These are phyloP conservation scores for Tapirus terrestris DNA, from an alignment of 2,113 vertebrate species.

Conservation along the genomic window DNA sequence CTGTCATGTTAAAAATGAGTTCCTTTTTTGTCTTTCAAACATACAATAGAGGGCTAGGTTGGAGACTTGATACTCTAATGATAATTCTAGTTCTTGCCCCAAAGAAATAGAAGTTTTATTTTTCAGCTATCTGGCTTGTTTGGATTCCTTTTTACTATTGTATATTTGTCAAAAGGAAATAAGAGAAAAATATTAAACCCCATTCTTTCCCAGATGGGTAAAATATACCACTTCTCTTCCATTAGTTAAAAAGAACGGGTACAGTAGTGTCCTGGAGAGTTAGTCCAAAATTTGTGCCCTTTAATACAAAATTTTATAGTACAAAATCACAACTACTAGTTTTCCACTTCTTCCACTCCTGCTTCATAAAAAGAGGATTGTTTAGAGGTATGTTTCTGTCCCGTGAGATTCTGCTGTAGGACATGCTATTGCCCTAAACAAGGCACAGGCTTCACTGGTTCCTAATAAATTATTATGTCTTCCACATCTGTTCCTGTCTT, in stretches of 20 bases:
- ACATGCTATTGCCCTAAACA: conserved; percentile 29
- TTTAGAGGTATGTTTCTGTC: conserved; percentile 45
- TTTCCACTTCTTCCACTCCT: conserved; percentile 7
- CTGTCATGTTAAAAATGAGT: not conserved
- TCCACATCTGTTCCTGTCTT: conserved; percentile 51
- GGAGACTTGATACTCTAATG: not conserved
- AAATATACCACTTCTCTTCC: not conserved
- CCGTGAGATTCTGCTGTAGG: conserved; percentile 5
- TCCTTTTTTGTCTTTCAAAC: conserved; percentile 19
- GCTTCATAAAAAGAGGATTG: conserved; percentile 45
- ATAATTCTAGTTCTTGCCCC: not conserved
- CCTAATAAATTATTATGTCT: conserved; percentile 52
- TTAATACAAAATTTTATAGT: not conserved
- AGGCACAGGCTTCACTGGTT: not conserved
- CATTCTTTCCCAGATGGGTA: not conserved
- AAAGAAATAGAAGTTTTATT: conserved; percentile 21
- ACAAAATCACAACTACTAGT: not conserved
- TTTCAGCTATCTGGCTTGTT: not conserved
- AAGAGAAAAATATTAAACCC: not conserved
- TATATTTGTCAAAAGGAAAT: conserved; percentile 46
- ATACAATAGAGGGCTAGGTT: not conserved
- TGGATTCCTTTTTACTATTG: conserved; percentile 15
- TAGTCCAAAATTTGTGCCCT: not conserved
- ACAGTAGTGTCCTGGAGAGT: not conserved
- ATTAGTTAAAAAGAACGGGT: not conserved